Percentiles rank a stretch among this genome's conserved stretches.
Evolutionary conservation across 2,797 vertebrate species (phyloP).

Genomic region (Mus spretus): DNA sequence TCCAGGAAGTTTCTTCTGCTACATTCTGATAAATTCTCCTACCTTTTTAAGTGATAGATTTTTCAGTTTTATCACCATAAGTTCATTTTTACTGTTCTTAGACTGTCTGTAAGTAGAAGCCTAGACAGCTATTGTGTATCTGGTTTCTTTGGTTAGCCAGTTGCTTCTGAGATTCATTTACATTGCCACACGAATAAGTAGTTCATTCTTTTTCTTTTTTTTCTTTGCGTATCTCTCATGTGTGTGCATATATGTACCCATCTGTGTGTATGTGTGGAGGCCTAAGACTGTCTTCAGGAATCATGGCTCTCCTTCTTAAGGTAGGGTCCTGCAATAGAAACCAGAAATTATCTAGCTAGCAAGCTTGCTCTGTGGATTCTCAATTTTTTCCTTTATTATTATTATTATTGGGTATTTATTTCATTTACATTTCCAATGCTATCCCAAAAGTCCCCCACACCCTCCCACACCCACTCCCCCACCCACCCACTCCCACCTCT

Average conservation of each 20-base stretch:
- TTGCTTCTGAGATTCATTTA: constrained; percentile 5
- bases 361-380: background rate
- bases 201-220: background rate
- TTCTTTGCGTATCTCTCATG: background rate
- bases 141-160: constrained; percentile 16
- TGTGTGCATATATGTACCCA: background rate
- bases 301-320: background rate
- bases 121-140: background rate
- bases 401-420: too few species aligned
- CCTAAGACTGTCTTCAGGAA: background rate
- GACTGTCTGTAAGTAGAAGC: constrained; percentile 23
- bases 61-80: background rate
- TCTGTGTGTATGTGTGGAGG: background rate
- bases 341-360: too few species aligned
- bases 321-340: too few species aligned
- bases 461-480: too few species aligned
- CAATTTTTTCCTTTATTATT: background rate
- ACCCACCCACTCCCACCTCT: too few species aligned
- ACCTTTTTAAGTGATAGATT: background rate
- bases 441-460: too few species aligned
- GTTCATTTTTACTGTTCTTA: background rate
- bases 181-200: background rate
- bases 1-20: background rate
- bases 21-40: background rate
- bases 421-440: too few species aligned